Percentiles rank a stretch among this genome's conserved stretches.
phyloP scores from a whole-genome alignment of 2,797 vertebrate genomes.

The Schizopygopsis malacanthus region DNA sequence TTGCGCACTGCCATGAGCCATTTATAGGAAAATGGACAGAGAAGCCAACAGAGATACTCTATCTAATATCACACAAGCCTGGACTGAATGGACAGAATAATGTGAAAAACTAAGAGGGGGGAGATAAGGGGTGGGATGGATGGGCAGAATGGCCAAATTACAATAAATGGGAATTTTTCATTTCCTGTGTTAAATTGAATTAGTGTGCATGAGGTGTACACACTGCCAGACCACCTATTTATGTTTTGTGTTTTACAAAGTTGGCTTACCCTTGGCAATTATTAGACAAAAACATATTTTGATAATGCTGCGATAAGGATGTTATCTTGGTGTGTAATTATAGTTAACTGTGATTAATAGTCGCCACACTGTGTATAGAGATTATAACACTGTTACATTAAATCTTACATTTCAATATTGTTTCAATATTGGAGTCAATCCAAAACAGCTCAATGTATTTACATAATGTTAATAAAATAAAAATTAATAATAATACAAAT shows the following conservation, averaged over 20 bases:
- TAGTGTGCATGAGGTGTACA: conserved; percentile 65
- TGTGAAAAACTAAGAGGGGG: conserved; percentile 9
- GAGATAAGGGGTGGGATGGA: conserved; percentile 19
- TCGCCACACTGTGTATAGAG: background rate
- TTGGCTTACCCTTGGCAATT: conserved; percentile 70
- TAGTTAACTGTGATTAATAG: conserved; percentile 13
- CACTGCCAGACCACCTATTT: conserved; percentile 73
- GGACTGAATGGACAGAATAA: background rate
- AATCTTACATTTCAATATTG: background rate
- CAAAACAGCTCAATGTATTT: too few species aligned
- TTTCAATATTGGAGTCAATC: background rate
- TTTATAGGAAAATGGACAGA: conserved; percentile 54
- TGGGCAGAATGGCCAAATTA: conserved; percentile 67
- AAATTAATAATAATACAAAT: too few species aligned
- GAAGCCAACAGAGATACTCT: background rate
- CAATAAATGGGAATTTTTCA: conserved; percentile 76
- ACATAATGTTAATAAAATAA: too few species aligned
- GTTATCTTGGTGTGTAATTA: conserved; percentile 65
- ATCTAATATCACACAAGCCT: conserved; percentile 21
- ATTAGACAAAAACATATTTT: conserved; percentile 68
- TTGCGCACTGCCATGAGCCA: conserved; percentile 66
- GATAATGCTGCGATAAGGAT: conserved; percentile 49
- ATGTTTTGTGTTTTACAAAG: conserved; percentile 70
- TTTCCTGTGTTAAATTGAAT: conserved; percentile 74
- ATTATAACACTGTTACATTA: background rate